phyloP scores from a whole-genome alignment of 2,113 vertebrate genomes.

The Cyrtonyx montezumae region DNA sequence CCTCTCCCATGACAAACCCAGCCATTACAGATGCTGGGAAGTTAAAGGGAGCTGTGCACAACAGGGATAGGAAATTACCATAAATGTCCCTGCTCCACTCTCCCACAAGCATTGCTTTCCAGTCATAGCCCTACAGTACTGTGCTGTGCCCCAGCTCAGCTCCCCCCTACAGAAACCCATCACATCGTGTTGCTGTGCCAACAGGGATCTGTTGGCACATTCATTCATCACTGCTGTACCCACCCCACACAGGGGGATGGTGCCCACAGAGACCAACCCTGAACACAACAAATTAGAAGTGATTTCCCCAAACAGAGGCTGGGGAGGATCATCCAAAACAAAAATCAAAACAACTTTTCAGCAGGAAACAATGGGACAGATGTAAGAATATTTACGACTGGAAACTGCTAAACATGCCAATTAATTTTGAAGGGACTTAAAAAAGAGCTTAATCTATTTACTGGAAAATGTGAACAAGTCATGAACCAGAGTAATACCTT shows the following conservation, averaged over 20 bases:
- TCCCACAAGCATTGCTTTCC: neutral
- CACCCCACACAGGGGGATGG: neutral
- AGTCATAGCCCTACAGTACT: too few species aligned
- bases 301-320: slow-evolving; percentile 37
- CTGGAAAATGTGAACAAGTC: slow-evolving; percentile 1
- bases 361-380: slow-evolving; percentile 45
- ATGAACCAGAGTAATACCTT: slow-evolving; percentile 26
- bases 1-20: neutral
- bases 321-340: slow-evolving; percentile 32
- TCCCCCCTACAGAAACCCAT: neutral
- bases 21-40: neutral
- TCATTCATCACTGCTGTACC: neutral
- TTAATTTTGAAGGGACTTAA: slow-evolving; percentile 46
- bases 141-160: neutral
- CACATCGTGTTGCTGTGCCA: fast-evolving
- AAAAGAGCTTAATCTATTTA: too few species aligned
- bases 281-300: neutral
- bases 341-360: slow-evolving; percentile 58
- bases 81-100: neutral
- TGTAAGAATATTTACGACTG: slow-evolving; percentile 49
- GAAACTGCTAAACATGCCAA: slow-evolving; percentile 40
- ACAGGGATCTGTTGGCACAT: fast-evolving
- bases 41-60: neutral
- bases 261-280: fast-evolving
- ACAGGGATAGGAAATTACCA: neutral